phyloP scores from a whole-genome alignment of 2,797 vertebrate genomes.

The Tangara arthus region DNA sequence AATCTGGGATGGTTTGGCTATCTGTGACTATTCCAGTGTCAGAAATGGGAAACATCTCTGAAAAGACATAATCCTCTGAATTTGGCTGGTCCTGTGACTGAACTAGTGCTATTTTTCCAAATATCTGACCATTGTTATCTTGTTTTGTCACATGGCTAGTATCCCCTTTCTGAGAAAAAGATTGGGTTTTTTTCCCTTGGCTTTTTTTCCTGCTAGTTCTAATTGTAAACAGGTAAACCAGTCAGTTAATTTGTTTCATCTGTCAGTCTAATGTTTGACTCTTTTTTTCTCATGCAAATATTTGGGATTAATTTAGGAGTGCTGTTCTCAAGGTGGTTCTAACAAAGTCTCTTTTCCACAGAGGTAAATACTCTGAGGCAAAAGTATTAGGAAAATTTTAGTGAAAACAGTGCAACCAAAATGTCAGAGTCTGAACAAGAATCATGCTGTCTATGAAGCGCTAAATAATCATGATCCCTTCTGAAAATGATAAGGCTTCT shows the following conservation, averaged over 20 bases:
- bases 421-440: neutral
- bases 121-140: neutral
- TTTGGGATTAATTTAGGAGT: neutral
- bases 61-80: neutral
- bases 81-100: neutral
- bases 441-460: neutral
- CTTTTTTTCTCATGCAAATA: neutral
- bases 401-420: neutral
- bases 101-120: neutral
- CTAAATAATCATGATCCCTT: neutral
- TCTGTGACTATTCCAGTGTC: neutral
- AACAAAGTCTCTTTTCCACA: neutral
- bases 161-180: neutral
- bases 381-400: neutral
- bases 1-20: neutral
- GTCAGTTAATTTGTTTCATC: neutral
- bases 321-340: neutral
- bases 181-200: fast-evolving
- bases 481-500: neutral
- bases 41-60: neutral
- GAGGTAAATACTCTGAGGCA: neutral
- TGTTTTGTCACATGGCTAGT: neutral
- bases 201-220: neutral
- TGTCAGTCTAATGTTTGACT: neutral
- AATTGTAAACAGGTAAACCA: neutral